A percentile compares a stretch with the other conserved stretches of the same genome.
These are phyloP conservation scores for Rotaria magnacalcarata DNA, from an alignment of 2,888 invertebrate genomes.

Conservation along the genomic window DNA sequence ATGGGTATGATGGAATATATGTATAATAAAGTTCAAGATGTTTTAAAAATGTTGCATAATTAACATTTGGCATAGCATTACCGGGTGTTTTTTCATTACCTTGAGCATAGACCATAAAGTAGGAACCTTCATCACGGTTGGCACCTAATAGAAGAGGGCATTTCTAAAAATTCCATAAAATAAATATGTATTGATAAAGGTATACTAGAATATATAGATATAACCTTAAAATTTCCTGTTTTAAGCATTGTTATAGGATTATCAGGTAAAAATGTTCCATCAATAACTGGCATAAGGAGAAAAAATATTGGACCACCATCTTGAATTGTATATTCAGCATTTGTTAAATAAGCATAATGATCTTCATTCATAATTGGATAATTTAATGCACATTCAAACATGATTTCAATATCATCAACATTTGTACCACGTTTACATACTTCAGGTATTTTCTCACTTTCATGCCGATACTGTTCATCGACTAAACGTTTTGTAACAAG, in stretches of 20 bases:
- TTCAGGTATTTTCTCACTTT: conserved; percentile 18
- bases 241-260: conserved; percentile 78
- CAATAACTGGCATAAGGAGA: conserved; percentile 82
- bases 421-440: neutral
- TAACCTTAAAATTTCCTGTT: conserved; percentile 72
- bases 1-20: conserved; percentile 23
- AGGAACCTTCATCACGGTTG: conserved; percentile 89
- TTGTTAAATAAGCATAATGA: conserved; percentile 2
- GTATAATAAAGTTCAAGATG: conserved; percentile 21
- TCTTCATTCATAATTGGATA: conserved; percentile 25
- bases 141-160: conserved; percentile 77
- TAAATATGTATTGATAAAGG: too few relatives aligned
- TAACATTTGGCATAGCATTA: conserved; percentile 4
- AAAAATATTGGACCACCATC: conserved; percentile 34
- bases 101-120: conserved; percentile 78
- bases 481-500: conserved; percentile 21
- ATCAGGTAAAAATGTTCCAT: conserved; percentile 78
- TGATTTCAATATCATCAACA: neutral
- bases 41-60: conserved; percentile 19
- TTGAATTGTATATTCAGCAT: conserved; percentile 10
- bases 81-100: conserved; percentile 19
- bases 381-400: conserved; percentile 1
- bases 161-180: neutral
- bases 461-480: neutral
- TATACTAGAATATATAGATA: too few relatives aligned